A percentile compares a stretch with the other conserved stretches of the same genome.
Evolutionary conservation across 1,140 invertebrate genomes (phyloP).

Genomic region (Druon quercuslanigerum): DNA sequence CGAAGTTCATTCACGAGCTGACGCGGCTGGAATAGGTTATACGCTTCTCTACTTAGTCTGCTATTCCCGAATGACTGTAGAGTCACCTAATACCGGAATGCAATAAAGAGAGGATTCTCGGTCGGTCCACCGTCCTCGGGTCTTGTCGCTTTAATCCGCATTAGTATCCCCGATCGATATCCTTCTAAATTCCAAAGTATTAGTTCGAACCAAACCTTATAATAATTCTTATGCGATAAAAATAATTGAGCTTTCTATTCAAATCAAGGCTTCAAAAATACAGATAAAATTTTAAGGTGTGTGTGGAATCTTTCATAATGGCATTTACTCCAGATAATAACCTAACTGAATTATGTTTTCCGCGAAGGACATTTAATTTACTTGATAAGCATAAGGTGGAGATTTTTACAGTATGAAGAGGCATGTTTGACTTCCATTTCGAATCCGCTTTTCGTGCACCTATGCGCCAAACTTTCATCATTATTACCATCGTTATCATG

Average conservation of each 20-base stretch:
- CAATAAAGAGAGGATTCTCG: slow-evolving; percentile 63
- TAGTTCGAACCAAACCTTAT: not conserved
- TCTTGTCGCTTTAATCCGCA: slow-evolving; percentile 62
- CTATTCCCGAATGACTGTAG: slow-evolving; percentile 7
- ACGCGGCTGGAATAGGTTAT: slow-evolving; percentile 73
- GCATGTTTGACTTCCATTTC: slow-evolving; percentile 25
- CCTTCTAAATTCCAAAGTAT: not conserved
- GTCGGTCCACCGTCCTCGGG: slow-evolving; percentile 39
- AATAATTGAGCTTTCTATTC: not conserved
- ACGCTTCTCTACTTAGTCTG: slow-evolving; percentile 42
- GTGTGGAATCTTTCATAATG: too few species aligned
- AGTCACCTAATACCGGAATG: slow-evolving; percentile 57
- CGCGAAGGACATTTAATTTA: not conserved
- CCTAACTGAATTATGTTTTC: not conserved
- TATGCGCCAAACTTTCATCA: slow-evolving; percentile 44
- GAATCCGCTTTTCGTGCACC: slow-evolving; percentile 33
- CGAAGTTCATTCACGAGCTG: slow-evolving; percentile 68
- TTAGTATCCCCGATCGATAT: slow-evolving; percentile 63
- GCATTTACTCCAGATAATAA: not conserved
- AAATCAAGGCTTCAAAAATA: too few species aligned
- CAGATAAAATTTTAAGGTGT: too few species aligned
- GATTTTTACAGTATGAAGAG: slow-evolving; percentile 19
- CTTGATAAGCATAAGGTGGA: slow-evolving; percentile 8
- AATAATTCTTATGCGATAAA: not conserved
- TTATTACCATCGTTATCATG: slow-evolving; percentile 57